Base-by-base conservation (phyloP, 2,113 vertebrate genomes). In the Numenius arquata region DNA sequence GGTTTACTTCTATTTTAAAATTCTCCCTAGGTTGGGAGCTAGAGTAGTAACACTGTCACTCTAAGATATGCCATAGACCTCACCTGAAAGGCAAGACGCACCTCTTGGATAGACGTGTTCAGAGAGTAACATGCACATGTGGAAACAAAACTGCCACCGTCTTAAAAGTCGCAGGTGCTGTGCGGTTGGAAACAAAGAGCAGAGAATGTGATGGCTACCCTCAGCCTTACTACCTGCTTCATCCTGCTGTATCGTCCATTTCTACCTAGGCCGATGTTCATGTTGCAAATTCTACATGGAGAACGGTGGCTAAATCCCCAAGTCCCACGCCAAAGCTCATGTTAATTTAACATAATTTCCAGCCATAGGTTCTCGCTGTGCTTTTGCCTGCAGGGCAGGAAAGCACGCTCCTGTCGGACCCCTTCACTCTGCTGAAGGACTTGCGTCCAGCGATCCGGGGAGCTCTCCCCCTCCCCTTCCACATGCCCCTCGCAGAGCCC, bases 261-360 rank as follows among this genome's bases (percentile, higher is more conserved):
- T 75, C 62, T 45, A 29, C 53, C 29, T 22, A 73, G 36, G 25
- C 32, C 77, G 75, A 70, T 79, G 15, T 41, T 68, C 45, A 66
- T 14, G 40, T 20, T 83, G 56, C 61, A 88, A 63, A 36, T 5
- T 70, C 48, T 68, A 10, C 30, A 25, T 10, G 22, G 12, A 66
- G 43, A 72, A 8, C 8, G 75, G 48, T 66, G 40, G 45, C 12
- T 79, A 80, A 79, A 76, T 88, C 36, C 36, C 62, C 11, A 62
- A 73, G 40, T 73, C 58, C 19, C 67, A 58, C 41, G 53, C 3
- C 25, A 88, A 93, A 90, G 34, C 15, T 62, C 19, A 56, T 3
- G 22, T 55, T 77, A 75, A 79, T 90, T 73, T 88, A 91, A 74
- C 22, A 41, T 81, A 15, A 91, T 93, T 83, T 90, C 40, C 55